phyloP scores from a whole-genome alignment of 2,113 vertebrate species.

The Colistium nudipinnis region DNA sequence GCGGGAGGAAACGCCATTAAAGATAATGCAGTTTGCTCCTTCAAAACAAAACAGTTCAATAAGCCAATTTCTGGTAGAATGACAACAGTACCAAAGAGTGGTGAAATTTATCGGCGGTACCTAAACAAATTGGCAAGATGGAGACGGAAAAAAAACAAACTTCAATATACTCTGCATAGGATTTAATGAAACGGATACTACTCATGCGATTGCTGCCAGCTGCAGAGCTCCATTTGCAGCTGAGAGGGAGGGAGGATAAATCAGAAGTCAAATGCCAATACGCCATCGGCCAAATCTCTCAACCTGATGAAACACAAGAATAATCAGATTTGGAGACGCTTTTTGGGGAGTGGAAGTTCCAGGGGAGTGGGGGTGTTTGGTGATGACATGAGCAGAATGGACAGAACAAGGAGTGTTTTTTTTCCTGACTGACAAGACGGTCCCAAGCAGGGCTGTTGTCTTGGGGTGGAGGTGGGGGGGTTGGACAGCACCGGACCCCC shows the following conservation, averaged over 20 bases:
- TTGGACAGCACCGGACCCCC: slow-evolving; percentile 6
- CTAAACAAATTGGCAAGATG: slow-evolving; percentile 47
- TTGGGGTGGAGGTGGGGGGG: background rate
- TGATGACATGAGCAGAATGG: slow-evolving; percentile 63
- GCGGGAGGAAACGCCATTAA: background rate
- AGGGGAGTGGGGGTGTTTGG: slow-evolving; percentile 39
- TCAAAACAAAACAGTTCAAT: slow-evolving; percentile 18
- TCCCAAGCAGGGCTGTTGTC: slow-evolving; percentile 50
- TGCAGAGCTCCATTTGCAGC: slow-evolving; percentile 47
- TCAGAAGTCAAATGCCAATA: slow-evolving; percentile 72
- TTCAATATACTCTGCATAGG: slow-evolving; percentile 42
- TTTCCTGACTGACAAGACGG: slow-evolving; percentile 48
- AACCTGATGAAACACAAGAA: slow-evolving; percentile 69
- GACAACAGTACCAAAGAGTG: slow-evolving; percentile 21
- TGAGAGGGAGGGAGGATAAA: slow-evolving; percentile 53
- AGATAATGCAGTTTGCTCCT: slow-evolving; percentile 18
- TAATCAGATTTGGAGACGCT: slow-evolving; percentile 72
- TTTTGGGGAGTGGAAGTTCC: slow-evolving; percentile 49
- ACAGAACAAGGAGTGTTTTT: slow-evolving; percentile 65
- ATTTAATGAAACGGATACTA: slow-evolving; percentile 55
- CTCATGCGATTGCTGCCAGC: slow-evolving; percentile 52
- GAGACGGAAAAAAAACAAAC: too few species aligned
- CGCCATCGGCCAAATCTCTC: slow-evolving; percentile 67
- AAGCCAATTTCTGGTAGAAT: background rate
- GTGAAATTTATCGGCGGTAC: slow-evolving; percentile 36